phyloP scores from a whole-genome alignment of 2,113 vertebrate genomes.

The Solea solea region DNA sequence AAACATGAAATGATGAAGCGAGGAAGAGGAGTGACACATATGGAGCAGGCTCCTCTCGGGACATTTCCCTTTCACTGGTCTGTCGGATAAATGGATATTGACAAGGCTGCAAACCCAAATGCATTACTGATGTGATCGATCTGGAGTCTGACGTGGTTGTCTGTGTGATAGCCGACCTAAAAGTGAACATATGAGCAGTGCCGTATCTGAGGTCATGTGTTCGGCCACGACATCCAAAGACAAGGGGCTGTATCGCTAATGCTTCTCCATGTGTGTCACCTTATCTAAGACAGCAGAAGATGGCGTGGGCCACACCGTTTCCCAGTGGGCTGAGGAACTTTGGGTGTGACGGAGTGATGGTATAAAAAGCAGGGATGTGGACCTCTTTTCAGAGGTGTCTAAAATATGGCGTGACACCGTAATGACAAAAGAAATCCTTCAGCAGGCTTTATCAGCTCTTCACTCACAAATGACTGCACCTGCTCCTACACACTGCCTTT shows the following conservation, averaged over 20 bases:
- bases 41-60: conserved; percentile 14
- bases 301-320: neutral
- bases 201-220: neutral
- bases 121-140: conserved; percentile 73
- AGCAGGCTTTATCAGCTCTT: too few species aligned
- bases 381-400: too few species aligned
- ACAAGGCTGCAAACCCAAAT: conserved; percentile 60
- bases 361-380: too few species aligned
- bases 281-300: too few species aligned
- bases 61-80: conserved; percentile 32
- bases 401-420: too few species aligned
- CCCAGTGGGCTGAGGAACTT: too few species aligned
- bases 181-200: neutral
- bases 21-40: neutral
- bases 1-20: neutral
- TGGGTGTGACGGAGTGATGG: too few species aligned
- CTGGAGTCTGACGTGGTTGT: conserved; percentile 51
- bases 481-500: too few species aligned
- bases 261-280: neutral
- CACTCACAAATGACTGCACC: too few species aligned
- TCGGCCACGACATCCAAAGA: neutral
- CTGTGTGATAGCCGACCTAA: neutral
- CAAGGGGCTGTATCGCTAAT: neutral
- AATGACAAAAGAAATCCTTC: too few species aligned
- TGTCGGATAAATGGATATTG: conserved; percentile 72